Base-by-base conservation (phyloP, 2,113 vertebrate species). In the Hyperoodon ampullatus region DNA sequence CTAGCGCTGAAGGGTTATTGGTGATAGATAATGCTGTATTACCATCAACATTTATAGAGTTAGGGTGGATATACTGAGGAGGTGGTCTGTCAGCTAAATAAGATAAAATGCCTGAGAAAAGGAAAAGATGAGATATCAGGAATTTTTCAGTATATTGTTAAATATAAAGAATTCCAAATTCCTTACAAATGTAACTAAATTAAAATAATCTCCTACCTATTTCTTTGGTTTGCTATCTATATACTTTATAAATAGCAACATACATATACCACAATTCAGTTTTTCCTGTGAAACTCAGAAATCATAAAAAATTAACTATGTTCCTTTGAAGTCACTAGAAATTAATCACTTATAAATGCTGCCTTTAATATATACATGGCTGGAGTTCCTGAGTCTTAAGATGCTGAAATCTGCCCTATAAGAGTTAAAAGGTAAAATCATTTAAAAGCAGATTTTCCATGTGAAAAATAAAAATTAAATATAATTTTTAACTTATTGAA, bases 21-120 rank as follows among this genome's bases (percentile, higher is more conserved):
- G 99, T 70, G 42, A 99, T 99, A 12, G 99, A 99, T 50, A 99
- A 97, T 6, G 99, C 97, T 2, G 98, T 87, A 70, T 97, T 99
- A 70, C 99, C 99, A 55, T 99, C 99, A 81, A 99, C 99, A 96
- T 99, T 99, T 88, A 99, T 99, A 95, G 99, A 99, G 98, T 99
- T 99, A 88, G 99, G 99, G 95, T 99, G 99, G 97, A 99, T 99
- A 97, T 99, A 99, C 92, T 99, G 99, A 96, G 99, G 99, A 33
- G 99, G 99, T 71, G 99, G 99, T 97, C 99, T 99, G 98, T 99
- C 99, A 47, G 99, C 99, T 98, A 99, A 98, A 93, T 99, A 99
- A 60, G 99, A 99, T 94, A 99, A 98, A 97, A 99, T 99, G 97
- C 99, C 99, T 99, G 94, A 60, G 12, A 88, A 93, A 95, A 95